Percentiles rank a stretch among this genome's conserved stretches.
These are phyloP conservation scores for Girardinichthys multiradiatus DNA, from an alignment of 2,113 vertebrate species.

Conservation along the genomic window DNA sequence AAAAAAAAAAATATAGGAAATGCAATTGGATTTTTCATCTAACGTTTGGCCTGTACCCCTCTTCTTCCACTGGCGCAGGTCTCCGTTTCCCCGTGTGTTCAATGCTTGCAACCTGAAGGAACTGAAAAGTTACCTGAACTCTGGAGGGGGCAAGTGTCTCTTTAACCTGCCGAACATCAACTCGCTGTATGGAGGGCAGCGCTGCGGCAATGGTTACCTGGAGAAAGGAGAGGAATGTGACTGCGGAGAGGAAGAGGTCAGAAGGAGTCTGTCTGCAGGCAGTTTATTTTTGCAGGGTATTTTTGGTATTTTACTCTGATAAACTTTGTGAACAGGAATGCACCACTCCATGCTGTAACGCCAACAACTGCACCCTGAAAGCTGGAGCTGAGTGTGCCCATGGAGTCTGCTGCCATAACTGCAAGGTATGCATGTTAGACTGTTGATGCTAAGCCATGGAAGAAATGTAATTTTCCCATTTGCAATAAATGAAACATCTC, in stretches of 20 bases:
- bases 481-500: neutral
- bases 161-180: constrained; percentile 93
- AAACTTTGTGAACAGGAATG: constrained; percentile 84
- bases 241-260: constrained; percentile 93
- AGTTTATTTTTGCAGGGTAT: constrained; percentile 1
- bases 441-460: neutral
- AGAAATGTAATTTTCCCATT: neutral
- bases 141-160: constrained; percentile 96
- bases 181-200: constrained; percentile 88
- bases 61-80: constrained; percentile 67
- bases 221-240: constrained; percentile 98
- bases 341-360: constrained; percentile 91
- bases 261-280: constrained; percentile 25
- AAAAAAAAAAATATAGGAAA: neutral
- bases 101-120: constrained; percentile 90
- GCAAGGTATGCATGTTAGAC: constrained; percentile 83
- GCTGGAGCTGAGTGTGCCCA: constrained; percentile 91
- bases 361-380: constrained; percentile 91
- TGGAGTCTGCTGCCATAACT: constrained; percentile 91
- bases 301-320: neutral
- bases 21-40: neutral
- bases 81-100: constrained; percentile 93
- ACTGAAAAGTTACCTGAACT: constrained; percentile 88
- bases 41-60: neutral
- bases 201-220: constrained; percentile 96